Evolutionary conservation across 2,888 invertebrate genomes (phyloP).

Genomic region (Pilophorus perplexus): DNA sequence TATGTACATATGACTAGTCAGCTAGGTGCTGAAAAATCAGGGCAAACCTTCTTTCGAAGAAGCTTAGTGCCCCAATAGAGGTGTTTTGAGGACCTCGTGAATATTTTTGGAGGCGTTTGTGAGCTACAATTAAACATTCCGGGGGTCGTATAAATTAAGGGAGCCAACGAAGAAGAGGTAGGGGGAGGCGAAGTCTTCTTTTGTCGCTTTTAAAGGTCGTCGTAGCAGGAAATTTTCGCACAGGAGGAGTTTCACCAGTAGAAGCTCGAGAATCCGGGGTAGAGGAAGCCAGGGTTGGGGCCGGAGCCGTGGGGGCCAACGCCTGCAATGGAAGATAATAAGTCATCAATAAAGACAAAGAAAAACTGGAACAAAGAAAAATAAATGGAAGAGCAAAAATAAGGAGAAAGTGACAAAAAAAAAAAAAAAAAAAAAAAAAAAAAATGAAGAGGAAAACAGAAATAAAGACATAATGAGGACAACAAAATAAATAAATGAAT

Average conservation of each 20-base stretch:
- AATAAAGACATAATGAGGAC: too few relatives aligned
- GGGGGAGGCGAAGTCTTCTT: constrained; percentile 3
- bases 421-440: too few relatives aligned
- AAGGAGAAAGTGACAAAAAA: too few relatives aligned
- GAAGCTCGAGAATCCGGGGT: constrained; percentile 24
- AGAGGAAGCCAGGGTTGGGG: constrained; percentile 26
- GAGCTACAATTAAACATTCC: too few relatives aligned
- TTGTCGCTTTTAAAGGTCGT: too few relatives aligned
- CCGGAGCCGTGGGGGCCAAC: constrained; percentile 17
- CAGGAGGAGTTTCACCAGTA: constrained; percentile 20
- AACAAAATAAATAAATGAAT: too few relatives aligned
- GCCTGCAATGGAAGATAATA: not conserved
- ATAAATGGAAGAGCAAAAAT: not conserved
- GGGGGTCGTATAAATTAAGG: too few relatives aligned
- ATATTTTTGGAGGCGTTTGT: too few relatives aligned
- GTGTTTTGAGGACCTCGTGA: too few relatives aligned
- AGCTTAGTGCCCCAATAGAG: constrained; percentile 4
- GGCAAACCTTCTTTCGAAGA: constrained; percentile 12
- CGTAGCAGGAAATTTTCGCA: too few relatives aligned
- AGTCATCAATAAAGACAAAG: not conserved
- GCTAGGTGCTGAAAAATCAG: constrained; percentile 32
- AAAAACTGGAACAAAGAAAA: not conserved
- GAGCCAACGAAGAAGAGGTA: too few relatives aligned
- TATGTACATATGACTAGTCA: constrained; percentile 38
- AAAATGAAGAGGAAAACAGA: too few relatives aligned